phyloP scores from a whole-genome alignment of 2,113 vertebrate species.

The Cyphomyrus plagiostoma region DNA sequence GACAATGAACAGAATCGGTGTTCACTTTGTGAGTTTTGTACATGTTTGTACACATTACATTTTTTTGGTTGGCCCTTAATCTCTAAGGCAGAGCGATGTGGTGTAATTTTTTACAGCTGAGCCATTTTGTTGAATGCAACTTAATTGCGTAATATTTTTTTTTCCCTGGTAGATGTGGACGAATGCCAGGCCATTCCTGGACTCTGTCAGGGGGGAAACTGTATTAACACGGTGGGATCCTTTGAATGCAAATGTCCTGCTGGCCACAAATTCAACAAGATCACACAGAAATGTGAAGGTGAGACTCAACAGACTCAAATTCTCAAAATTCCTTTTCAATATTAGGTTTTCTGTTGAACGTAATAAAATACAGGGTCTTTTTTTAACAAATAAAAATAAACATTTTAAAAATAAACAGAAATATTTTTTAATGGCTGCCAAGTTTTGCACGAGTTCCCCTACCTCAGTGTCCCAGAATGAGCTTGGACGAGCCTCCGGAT shows the following conservation, averaged over 20 bases:
- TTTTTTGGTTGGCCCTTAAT: not conserved
- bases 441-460: not conserved
- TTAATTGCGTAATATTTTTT: conserved; percentile 46
- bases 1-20: not conserved
- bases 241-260: conserved; percentile 98
- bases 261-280: conserved; percentile 95
- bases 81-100: conserved; percentile 16
- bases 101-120: conserved; percentile 16
- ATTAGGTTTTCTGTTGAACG: not conserved
- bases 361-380: not conserved
- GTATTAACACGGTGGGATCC: conserved; percentile 97
- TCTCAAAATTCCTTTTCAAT: not conserved
- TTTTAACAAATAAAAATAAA: not conserved
- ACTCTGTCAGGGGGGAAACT: conserved; percentile 96
- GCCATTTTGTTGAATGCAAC: conserved; percentile 22
- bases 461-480: not conserved
- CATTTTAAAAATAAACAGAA: not conserved
- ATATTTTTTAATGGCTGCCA: not conserved
- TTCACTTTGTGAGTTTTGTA: not conserved
- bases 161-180: conserved; percentile 84
- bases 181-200: conserved; percentile 99
- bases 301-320: conserved; percentile 48
- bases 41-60: not conserved
- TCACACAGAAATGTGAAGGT: conserved; percentile 98
- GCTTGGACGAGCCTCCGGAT: not conserved